Percentiles rank a stretch among this genome's conserved stretches.
These are phyloP conservation scores for Cyaniris semiargus DNA, from an alignment of 2,888 invertebrate species.

Conservation along the genomic window DNA sequence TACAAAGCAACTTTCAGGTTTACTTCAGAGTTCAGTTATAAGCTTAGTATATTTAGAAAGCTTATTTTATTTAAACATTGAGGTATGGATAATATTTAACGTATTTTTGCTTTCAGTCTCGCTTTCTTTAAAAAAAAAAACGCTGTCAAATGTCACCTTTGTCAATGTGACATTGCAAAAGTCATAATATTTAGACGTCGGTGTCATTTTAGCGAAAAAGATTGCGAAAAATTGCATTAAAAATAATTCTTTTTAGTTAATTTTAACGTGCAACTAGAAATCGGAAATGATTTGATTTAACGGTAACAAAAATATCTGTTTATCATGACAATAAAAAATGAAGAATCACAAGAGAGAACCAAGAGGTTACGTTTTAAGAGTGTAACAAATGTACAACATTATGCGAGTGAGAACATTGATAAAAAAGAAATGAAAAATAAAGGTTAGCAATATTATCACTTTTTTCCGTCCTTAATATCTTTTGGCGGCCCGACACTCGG, in stretches of 20 bases:
- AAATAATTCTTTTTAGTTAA: neutral
- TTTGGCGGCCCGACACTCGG: neutral
- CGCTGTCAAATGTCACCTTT: neutral
- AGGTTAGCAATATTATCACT: slow-evolving; percentile 49
- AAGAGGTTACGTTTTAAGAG: slow-evolving; percentile 74
- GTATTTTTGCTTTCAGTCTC: neutral
- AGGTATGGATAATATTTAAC: too few relatives aligned
- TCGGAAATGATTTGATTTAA: slow-evolving; percentile 37
- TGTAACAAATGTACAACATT: slow-evolving; percentile 60
- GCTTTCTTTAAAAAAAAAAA: neutral
- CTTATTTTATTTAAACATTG: too few relatives aligned
- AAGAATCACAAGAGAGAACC: slow-evolving; percentile 66
- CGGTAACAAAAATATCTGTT: slow-evolving; percentile 33
- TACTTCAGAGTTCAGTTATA: too few relatives aligned
- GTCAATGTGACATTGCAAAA: neutral
- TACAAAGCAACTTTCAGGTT: too few relatives aligned
- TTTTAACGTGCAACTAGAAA: slow-evolving; percentile 22
- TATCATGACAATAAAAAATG: slow-evolving; percentile 63
- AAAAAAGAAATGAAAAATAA: slow-evolving; percentile 66
- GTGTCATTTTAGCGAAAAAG: neutral
- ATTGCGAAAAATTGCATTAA: neutral
- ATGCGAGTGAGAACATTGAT: slow-evolving; percentile 55
- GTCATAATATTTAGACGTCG: slow-evolving; percentile 20
- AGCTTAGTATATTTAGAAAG: too few relatives aligned
- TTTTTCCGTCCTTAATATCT: neutral